Percentiles rank a stretch among this genome's conserved stretches.
Conservation (phyloP, 2,797 vertebrate genomes). For the Pangasius krempfi region DNA sequence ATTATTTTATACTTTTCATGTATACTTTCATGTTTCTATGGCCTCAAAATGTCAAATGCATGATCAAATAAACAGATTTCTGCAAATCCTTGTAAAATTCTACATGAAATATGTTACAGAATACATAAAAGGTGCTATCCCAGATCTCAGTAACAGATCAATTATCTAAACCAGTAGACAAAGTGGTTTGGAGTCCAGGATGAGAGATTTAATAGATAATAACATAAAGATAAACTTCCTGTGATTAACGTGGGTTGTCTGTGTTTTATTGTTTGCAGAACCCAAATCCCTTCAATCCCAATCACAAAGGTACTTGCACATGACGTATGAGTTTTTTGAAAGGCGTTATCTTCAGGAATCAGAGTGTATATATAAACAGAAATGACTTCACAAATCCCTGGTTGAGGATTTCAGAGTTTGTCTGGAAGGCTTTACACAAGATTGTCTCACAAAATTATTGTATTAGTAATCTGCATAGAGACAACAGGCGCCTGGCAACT, state of each 20-base stretch:
- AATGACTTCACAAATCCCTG: conserved; percentile 29
- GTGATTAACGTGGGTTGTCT: conserved; percentile 4
- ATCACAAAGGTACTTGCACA: conserved; percentile 1
- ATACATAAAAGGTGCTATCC: neutral
- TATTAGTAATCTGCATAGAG: conserved; percentile 27
- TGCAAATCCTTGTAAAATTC: neutral
- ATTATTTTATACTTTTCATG: conserved; percentile 5
- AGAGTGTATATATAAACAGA: conserved; percentile 30
- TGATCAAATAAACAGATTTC: conserved; percentile 6
- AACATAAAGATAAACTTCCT: conserved; percentile 5
- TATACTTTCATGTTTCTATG: neutral
- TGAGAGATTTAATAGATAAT: conserved; percentile 12
- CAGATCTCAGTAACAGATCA: neutral
- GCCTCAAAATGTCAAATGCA: neutral
- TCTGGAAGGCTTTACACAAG: conserved; percentile 6
- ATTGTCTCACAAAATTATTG: neutral
- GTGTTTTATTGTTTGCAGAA: conserved; percentile 21
- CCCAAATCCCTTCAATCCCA: conserved; percentile 17
- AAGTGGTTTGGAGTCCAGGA: neutral
- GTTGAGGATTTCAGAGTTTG: conserved; percentile 20
- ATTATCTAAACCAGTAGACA: neutral
- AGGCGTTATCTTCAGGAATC: conserved; percentile 12
- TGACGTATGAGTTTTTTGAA: conserved; percentile 15
- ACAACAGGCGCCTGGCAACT: conserved; percentile 23
- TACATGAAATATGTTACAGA: neutral